Evolutionary conservation across 2,888 invertebrate species (phyloP).

Genomic region (Patella ulyssiponensis): DNA sequence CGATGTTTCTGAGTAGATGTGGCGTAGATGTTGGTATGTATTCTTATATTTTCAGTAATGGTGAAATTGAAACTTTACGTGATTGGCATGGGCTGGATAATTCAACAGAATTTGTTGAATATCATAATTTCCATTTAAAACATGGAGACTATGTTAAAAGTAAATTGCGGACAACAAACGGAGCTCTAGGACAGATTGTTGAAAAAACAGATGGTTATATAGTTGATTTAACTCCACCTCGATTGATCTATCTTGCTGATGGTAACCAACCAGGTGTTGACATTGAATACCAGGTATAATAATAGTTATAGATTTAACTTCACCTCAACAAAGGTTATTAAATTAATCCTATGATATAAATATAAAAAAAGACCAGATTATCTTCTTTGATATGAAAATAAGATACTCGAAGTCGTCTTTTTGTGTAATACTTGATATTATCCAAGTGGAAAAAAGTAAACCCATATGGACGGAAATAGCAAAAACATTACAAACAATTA

Average conservation of each 20-base stretch:
- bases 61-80: slow-evolving; percentile 32
- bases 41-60: slow-evolving; percentile 21
- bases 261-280: slow-evolving; percentile 38
- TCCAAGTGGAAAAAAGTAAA: too few species aligned
- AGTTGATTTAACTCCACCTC: slow-evolving; percentile 57
- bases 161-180: slow-evolving; percentile 48
- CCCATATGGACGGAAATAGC: too few species aligned
- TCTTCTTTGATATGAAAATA: too few species aligned
- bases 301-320: background rate
- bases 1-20: too few species aligned
- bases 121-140: slow-evolving; percentile 52
- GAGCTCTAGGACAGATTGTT: slow-evolving; percentile 44
- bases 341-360: too few species aligned
- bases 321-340: too few species aligned
- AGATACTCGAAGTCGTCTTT: too few species aligned
- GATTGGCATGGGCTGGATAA: slow-evolving; percentile 41
- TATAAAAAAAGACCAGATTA: too few species aligned
- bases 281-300: slow-evolving; percentile 46
- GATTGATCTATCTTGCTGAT: slow-evolving; percentile 44
- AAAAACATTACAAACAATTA: too few species aligned
- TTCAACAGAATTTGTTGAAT: slow-evolving; percentile 38
- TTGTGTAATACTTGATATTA: too few species aligned
- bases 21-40: background rate
- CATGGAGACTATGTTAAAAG: slow-evolving; percentile 51
- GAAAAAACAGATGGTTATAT: slow-evolving; percentile 44